Conservation (phyloP, 1,140 invertebrate species). For the Aleiodes sp. region DNA sequence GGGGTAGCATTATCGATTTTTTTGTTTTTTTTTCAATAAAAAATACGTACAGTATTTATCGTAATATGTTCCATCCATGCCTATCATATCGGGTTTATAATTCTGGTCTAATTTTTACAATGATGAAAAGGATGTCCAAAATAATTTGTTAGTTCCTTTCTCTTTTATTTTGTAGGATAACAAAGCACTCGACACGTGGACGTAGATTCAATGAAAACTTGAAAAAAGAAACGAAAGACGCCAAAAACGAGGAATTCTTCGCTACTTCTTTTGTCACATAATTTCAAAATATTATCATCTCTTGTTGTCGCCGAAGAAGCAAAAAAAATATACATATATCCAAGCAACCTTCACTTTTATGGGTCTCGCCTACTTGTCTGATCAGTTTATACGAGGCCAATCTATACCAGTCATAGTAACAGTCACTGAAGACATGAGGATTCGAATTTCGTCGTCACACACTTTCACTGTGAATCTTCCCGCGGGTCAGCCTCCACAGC, state of each 20-base stretch:
- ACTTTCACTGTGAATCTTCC: constrained; percentile 8
- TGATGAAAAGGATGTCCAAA: not conserved
- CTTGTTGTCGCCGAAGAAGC: not conserved
- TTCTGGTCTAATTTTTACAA: not conserved
- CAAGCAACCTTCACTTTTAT: constrained; percentile 55
- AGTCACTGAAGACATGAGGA: too few species aligned
- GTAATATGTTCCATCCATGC: constrained; percentile 54
- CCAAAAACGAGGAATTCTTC: too few species aligned
- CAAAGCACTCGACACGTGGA: too few species aligned
- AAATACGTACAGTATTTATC: constrained; percentile 56
- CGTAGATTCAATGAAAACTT: too few species aligned
- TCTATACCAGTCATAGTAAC: constrained; percentile 1
- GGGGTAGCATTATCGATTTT: not conserved
- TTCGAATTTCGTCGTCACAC: constrained; percentile 2
- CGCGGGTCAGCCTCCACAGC: not conserved
- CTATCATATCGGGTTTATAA: constrained; percentile 40
- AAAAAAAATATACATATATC: constrained; percentile 42
- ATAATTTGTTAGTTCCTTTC: too few species aligned
- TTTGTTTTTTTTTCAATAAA: not conserved
- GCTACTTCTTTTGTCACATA: not conserved
- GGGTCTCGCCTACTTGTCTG: constrained; percentile 33
- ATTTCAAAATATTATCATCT: not conserved
- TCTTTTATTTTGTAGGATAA: too few species aligned
- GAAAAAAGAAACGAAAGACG: too few species aligned
- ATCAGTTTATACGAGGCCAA: constrained; percentile 25